phyloP scores from a whole-genome alignment of 2,797 vertebrate species.

The Acropternis orthonyx region DNA sequence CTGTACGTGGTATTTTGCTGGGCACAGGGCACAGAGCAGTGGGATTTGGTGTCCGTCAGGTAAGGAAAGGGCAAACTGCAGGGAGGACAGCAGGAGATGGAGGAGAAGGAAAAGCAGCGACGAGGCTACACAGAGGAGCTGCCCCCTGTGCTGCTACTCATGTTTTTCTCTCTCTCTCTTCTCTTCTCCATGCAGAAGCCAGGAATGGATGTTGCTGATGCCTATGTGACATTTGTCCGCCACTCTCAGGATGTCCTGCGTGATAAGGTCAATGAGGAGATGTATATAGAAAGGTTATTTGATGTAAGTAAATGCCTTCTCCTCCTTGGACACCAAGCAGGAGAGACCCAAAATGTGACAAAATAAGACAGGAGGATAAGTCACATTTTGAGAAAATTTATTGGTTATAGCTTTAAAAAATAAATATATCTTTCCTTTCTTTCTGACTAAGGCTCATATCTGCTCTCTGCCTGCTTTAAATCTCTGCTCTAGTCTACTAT shows the following conservation, averaged over 20 bases:
- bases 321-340: slow-evolving; percentile 89
- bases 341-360: slow-evolving; percentile 98
- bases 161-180: slow-evolving; percentile 50
- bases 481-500: slow-evolving; percentile 81
- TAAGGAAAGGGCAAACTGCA: neutral
- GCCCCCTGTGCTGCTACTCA: neutral
- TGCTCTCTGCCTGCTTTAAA: slow-evolving; percentile 80
- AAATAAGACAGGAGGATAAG: slow-evolving; percentile 99
- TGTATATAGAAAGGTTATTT: slow-evolving; percentile 99
- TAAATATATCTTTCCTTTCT: slow-evolving; percentile 72
- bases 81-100: neutral
- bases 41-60: neutral
- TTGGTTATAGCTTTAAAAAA: slow-evolving; percentile 67
- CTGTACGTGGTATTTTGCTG: neutral
- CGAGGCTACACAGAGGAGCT: neutral
- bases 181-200: slow-evolving; percentile 88
- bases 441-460: slow-evolving; percentile 74
- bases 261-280: slow-evolving; percentile 99
- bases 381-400: slow-evolving; percentile 92
- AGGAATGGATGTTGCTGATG: slow-evolving; percentile 97
- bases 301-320: slow-evolving; percentile 99
- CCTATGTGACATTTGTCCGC: slow-evolving; percentile 97
- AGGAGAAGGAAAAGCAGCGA: neutral
- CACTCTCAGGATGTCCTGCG: slow-evolving; percentile 99
- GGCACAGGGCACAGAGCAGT: neutral